Conservation (phyloP, 2,113 vertebrate species). For the Cynoglossus semilaevis region DNA sequence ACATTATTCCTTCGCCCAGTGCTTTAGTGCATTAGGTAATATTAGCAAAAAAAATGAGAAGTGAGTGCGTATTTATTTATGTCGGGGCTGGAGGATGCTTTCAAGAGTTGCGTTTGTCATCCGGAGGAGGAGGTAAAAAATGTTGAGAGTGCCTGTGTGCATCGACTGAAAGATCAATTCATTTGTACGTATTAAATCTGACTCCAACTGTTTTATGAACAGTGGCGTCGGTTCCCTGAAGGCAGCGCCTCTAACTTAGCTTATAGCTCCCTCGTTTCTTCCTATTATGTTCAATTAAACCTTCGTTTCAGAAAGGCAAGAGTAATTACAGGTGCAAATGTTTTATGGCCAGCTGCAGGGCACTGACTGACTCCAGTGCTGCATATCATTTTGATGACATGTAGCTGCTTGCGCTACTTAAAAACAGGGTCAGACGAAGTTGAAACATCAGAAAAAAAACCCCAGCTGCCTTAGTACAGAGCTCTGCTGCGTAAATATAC, state of each 20-base stretch:
- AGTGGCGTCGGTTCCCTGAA: slow-evolving; percentile 14
- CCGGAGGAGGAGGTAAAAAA: background rate
- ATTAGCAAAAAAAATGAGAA: slow-evolving; percentile 32
- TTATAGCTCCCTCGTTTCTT: slow-evolving; percentile 24
- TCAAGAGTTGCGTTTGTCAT: slow-evolving; percentile 2
- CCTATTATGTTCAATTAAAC: slow-evolving; percentile 44
- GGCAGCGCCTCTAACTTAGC: background rate
- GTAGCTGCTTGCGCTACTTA: no score
- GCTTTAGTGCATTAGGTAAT: slow-evolving; percentile 25
- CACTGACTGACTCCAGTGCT: slow-evolving; percentile 24
- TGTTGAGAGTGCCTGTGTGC: background rate
- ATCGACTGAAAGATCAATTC: slow-evolving; percentile 13
- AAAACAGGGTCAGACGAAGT: no score
- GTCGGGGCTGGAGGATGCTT: slow-evolving; percentile 1
- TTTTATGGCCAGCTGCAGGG: slow-evolving; percentile 24
- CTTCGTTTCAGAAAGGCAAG: slow-evolving; percentile 31
- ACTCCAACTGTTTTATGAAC: slow-evolving; percentile 14
- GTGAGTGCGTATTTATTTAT: slow-evolving; percentile 1
- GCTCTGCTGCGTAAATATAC: no score
- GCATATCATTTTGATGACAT: slow-evolving; percentile 27
- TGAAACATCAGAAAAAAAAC: no score
- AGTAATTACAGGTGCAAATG: slow-evolving; percentile 45
- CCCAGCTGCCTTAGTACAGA: no score
- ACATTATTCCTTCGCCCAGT: slow-evolving; percentile 27
- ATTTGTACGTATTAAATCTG: slow-evolving; percentile 29